These are phyloP conservation scores for Alligator sinensis DNA, from an alignment of 2,113 vertebrate genomes.

Conservation along the genomic window DNA sequence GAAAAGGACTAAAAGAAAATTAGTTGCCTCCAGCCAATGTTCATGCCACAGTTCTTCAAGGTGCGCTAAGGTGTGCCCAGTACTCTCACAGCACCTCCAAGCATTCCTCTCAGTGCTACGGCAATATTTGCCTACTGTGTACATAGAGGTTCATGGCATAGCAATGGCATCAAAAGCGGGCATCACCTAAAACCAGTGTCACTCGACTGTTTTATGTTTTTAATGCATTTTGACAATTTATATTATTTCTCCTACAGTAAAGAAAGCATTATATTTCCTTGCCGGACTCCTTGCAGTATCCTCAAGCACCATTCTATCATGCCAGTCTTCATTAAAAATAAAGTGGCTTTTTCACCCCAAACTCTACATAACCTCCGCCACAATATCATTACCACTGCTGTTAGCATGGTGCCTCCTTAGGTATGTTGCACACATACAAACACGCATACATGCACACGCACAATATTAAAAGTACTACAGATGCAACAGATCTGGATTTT, in stretches of 20 bases:
- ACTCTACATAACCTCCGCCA: not conserved
- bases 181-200: not conserved
- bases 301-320: not conserved
- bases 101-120: not conserved
- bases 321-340: not conserved
- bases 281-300: conserved; percentile 1
- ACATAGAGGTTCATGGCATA: fast-evolving
- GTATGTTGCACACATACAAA: conserved; percentile 37
- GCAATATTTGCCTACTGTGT: not conserved
- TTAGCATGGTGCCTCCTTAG: conserved; percentile 14
- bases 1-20: conserved; percentile 1
- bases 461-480: conserved; percentile 13
- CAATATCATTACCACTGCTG: not conserved
- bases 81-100: not conserved
- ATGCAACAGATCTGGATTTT: conserved; percentile 29
- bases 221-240: not conserved
- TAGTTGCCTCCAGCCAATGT: conserved; percentile 30
- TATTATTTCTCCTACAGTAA: not conserved
- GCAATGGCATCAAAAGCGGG: not conserved
- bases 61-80: not conserved
- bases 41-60: not conserved
- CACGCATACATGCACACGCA: not conserved
- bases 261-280: not conserved
- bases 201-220: not conserved
- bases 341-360: not conserved